phyloP scores from a whole-genome alignment of 2,113 vertebrate genomes.

The Peromyscus maniculatus region DNA sequence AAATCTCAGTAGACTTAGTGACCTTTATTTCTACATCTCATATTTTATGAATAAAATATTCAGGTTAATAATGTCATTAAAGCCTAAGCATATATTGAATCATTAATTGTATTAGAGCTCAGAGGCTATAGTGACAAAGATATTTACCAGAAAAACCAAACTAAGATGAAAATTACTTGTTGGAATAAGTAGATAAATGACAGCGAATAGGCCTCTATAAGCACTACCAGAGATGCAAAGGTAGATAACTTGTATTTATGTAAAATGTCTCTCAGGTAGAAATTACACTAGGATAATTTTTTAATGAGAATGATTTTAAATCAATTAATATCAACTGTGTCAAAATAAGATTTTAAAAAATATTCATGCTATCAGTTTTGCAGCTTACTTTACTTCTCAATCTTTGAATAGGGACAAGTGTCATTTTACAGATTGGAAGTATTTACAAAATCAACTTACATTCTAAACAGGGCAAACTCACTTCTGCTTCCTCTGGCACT shows the following conservation, averaged over 20 bases:
- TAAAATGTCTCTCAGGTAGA: not conserved
- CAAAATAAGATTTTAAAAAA: constrained; percentile 20
- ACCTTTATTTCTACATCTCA: not conserved
- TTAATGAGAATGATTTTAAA: not conserved
- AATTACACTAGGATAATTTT: not conserved
- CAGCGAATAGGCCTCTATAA: not conserved
- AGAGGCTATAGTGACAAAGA: not conserved
- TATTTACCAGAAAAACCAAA: not conserved
- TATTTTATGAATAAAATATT: not conserved
- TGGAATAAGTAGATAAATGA: not conserved
- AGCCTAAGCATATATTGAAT: not conserved
- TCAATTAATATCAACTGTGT: not conserved
- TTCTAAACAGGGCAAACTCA: not conserved
- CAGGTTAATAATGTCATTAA: not conserved
- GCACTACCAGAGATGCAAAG: not conserved
- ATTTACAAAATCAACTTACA: constrained; percentile 24
- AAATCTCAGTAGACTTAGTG: not conserved
- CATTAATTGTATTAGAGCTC: not conserved
- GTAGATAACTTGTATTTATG: not conserved
- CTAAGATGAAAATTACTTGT: not conserved
- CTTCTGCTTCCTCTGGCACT: not conserved
- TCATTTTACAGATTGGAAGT: not conserved
- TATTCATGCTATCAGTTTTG: not conserved
- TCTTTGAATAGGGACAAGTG: not conserved
- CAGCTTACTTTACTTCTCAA: not conserved